Evolutionary conservation across 2,888 invertebrate species (phyloP), one percentile per base, ranked within the genome.

Genomic region (Hedychridium roseum): DNA sequence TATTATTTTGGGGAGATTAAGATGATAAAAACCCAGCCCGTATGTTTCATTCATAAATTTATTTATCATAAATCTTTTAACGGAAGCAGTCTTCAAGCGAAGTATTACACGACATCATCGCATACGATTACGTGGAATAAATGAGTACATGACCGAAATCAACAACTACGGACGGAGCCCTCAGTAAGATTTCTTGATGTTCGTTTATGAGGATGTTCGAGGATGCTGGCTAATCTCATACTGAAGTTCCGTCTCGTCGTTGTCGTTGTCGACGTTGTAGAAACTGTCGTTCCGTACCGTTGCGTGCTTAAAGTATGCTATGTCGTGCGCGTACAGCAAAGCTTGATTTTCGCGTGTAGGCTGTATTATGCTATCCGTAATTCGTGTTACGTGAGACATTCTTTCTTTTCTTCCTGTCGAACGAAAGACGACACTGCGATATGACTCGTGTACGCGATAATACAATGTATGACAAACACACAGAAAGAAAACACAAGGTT

Each of bases 81-180:
- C 70, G 72, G 73, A 76, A 76, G 74, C 75, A 76, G 75, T 76
- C 75, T 76, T 74, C 66, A 71, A 72, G 71, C 72, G n/a, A 70
- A 66, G 66, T 70, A 61, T 65, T 60, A 66, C 71, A 71, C 67
- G 67, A 67, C 63, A 60, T n/a, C n/a, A n/a, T 53, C 62, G 68
- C 61, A 52, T 60, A 62, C 54, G 60, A 60, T 64, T 68, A 63
- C 47, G 62, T 72, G 70, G 64, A 72, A 72, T 71, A 68, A 57
- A 48, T 51, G 50, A 30, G 43, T 53, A 43, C 56, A 52, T 61
- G 4, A 28, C 7, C 9, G 16, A 4, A 26, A 26, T 4, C 6
- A 30, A n/a, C 6, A 30, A n/a, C 11, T 6, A 11, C 4, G 4
- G 4, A 30, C 5, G 11, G 5, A n/a, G 11, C 11, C 11, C 4